Percentiles rank a stretch among this genome's conserved stretches.
phyloP scores from a whole-genome alignment of 1,140 invertebrate species.

The Leptinotarsa lineolata region DNA sequence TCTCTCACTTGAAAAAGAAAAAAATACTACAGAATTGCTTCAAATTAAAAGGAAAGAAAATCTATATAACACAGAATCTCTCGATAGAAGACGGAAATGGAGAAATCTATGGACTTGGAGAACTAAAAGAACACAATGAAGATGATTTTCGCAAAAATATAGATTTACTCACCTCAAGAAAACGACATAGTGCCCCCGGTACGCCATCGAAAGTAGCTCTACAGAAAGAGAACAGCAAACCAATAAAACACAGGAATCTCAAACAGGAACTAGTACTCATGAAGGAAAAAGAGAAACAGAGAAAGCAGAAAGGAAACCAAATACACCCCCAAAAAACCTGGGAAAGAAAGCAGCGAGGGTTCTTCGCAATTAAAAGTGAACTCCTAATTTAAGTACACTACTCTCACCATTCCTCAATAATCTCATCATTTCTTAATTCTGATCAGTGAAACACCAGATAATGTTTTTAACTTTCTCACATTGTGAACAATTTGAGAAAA shows the following conservation, averaged over 20 bases:
- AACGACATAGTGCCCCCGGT: no score
- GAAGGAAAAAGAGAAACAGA: neutral
- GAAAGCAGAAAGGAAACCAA: neutral
- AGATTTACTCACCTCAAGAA: neutral
- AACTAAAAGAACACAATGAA: neutral
- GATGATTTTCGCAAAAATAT: neutral
- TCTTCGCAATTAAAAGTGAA: no score
- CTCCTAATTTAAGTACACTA: no score
- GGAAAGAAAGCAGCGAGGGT: neutral
- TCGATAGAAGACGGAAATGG: neutral
- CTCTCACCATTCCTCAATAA: no score
- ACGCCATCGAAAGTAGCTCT: neutral
- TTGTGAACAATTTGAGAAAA: no score
- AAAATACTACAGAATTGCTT: conserved; percentile 1
- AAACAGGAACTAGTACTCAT: neutral
- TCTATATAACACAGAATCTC: neutral
- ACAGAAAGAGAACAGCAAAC: no score
- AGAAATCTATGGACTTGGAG: neutral
- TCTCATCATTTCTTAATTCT: no score
- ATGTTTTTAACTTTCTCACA: no score
- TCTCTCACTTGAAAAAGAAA: neutral
- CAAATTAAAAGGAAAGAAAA: neutral
- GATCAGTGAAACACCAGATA: no score
- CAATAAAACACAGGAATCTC: neutral
- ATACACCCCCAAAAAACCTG: neutral